Conservation (phyloP, 2,797 vertebrate genomes). For the Sebastes ruberrimus region DNA sequence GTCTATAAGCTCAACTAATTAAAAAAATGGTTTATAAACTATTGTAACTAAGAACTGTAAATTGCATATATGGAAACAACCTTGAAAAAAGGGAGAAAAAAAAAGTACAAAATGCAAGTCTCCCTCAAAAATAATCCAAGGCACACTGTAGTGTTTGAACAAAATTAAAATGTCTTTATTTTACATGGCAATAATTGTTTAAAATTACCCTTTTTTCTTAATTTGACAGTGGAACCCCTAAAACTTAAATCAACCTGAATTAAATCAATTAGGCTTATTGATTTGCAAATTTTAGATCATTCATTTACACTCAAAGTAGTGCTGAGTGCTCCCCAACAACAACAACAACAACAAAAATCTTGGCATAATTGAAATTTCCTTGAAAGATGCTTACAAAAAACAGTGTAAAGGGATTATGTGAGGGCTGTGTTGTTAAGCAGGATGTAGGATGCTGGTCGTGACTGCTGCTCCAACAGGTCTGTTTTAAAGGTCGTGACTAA, state of each 20-base stretch:
- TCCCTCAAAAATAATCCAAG: too few relatives aligned
- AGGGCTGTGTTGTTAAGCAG: constrained; percentile 6
- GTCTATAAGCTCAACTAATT: too few relatives aligned
- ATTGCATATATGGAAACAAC: too few relatives aligned
- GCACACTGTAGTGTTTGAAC: too few relatives aligned
- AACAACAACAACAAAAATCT: neutral
- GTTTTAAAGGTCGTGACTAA: constrained; percentile 42
- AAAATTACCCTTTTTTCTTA: neutral
- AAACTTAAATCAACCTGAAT: neutral
- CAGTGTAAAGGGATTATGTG: neutral
- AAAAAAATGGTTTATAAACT: too few relatives aligned
- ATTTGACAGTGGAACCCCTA: neutral
- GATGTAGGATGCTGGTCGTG: constrained; percentile 69
- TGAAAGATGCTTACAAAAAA: neutral
- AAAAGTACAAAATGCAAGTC: too few relatives aligned
- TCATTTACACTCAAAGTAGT: neutral
- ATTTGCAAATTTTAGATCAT: neutral
- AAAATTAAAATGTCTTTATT: too few relatives aligned
- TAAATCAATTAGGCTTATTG: neutral
- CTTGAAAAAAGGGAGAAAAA: too few relatives aligned
- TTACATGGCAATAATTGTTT: too few relatives aligned
- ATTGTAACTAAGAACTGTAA: too few relatives aligned
- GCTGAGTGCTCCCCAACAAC: neutral
- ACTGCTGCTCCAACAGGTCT: constrained; percentile 43
- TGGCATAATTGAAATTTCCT: neutral